phyloP scores from a whole-genome alignment of 2,888 invertebrate species.

The Agonopterix subpropinquella region DNA sequence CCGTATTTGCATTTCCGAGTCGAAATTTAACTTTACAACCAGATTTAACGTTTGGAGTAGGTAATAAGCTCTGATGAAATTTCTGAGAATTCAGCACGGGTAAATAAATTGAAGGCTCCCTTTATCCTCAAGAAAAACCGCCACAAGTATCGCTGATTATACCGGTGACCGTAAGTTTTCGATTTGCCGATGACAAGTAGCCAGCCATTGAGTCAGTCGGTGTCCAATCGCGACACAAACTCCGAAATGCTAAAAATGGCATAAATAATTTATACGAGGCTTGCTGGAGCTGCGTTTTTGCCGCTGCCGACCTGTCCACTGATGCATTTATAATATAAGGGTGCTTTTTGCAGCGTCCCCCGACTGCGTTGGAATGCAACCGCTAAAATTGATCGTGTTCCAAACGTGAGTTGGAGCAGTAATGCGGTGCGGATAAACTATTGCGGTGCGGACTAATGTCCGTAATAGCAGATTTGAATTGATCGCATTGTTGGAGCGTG shows the following conservation, averaged over 20 bases:
- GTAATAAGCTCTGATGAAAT: too few relatives aligned
- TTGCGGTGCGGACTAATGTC: neutral
- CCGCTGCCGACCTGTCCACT: conserved; percentile 70
- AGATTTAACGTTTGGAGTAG: too few relatives aligned
- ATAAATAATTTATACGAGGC: conserved; percentile 74
- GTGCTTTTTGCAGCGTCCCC: conserved; percentile 70
- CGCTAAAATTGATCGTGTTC: conserved; percentile 75
- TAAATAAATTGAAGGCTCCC: too few relatives aligned
- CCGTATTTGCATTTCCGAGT: too few relatives aligned
- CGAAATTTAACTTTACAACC: too few relatives aligned
- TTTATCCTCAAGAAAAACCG: too few relatives aligned
- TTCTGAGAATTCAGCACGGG: too few relatives aligned
- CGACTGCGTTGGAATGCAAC: conserved; percentile 66
- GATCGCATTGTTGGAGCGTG: conserved; percentile 1
- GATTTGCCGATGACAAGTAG: conserved; percentile 1
- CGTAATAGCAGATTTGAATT: conserved; percentile 1
- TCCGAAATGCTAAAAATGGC: conserved; percentile 74
- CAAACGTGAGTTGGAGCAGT: conserved; percentile 66
- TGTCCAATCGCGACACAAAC: conserved; percentile 26
- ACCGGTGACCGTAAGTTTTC: neutral
- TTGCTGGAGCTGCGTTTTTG: conserved; percentile 65
- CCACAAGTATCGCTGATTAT: neutral
- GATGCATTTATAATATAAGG: conserved; percentile 76
- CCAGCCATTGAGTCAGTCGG: neutral
- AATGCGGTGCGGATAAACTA: conserved; percentile 32